Conservation (phyloP, 2,113 vertebrate species). For the Carlito syrichta region DNA sequence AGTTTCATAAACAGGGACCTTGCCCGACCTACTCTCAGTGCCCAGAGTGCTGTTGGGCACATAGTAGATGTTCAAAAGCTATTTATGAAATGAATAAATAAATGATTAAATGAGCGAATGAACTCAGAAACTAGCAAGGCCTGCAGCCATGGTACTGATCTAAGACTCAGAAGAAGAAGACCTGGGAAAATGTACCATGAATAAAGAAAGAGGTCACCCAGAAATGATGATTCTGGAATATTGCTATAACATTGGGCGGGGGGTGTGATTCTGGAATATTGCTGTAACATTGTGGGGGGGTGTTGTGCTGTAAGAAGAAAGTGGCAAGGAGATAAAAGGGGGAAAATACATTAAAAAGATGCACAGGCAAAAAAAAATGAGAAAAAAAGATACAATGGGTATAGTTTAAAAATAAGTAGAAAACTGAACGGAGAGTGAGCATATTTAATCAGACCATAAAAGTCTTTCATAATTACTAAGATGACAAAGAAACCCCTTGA, state of each 20-base stretch:
- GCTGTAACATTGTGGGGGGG: neutral
- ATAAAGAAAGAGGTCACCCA: neutral
- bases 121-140: neutral
- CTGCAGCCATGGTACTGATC: neutral
- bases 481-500: conserved; percentile 72
- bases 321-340: neutral
- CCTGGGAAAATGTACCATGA: neutral
- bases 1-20: neutral
- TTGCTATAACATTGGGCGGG: neutral
- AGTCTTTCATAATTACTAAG: conserved; percentile 69
- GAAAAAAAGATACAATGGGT: conserved; percentile 43
- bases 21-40: neutral
- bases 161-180: neutral
- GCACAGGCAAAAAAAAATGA: conserved; percentile 9
- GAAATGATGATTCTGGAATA: neutral
- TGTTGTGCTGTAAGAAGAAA: neutral
- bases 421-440: conserved; percentile 42
- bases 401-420: conserved; percentile 63
- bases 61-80: neutral
- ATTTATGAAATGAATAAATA: neutral
- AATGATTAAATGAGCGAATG: neutral
- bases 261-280: neutral
- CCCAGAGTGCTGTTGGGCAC: neutral
- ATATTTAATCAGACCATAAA: conserved; percentile 72
- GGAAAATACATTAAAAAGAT: neutral